Evolutionary conservation across 1,140 invertebrate species (phyloP).

Genomic region (Bombus vancouverensis): DNA sequence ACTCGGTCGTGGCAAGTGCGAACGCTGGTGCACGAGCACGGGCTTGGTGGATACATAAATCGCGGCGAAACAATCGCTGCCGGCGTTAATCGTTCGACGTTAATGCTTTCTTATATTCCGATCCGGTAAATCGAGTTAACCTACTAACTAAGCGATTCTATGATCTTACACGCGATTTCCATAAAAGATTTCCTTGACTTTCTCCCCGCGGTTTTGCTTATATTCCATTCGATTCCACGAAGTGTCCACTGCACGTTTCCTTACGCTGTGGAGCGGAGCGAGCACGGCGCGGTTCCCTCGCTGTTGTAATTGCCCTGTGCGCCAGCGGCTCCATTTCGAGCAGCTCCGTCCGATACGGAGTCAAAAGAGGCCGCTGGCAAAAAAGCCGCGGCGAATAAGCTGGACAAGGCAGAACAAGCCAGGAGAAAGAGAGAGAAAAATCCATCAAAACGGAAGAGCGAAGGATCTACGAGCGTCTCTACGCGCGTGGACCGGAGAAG

Average conservation of each 20-base stretch:
- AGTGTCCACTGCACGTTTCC: slow-evolving; percentile 5
- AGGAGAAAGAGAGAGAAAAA: slow-evolving; percentile 1
- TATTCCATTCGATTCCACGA: neutral
- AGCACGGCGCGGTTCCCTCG: neutral
- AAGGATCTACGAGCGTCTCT: slow-evolving; percentile 49
- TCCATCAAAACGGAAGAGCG: slow-evolving; percentile 5
- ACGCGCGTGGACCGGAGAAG: slow-evolving; percentile 18
- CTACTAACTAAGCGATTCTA: neutral
- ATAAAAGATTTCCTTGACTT: neutral
- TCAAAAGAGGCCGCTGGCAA: slow-evolving; percentile 26
- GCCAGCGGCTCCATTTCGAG: slow-evolving; percentile 24
- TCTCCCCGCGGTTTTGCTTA: neutral
- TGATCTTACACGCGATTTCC: neutral
- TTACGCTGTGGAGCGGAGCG: neutral
- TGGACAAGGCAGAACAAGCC: neutral
- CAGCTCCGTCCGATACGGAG: slow-evolving; percentile 6
- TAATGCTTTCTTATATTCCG: neutral
- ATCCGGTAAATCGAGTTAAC: neutral
- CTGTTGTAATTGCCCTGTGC: slow-evolving; percentile 26
- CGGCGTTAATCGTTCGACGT: neutral
- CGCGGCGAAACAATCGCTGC: neutral
- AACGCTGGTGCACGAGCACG: slow-evolving; percentile 1
- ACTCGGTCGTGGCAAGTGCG: slow-evolving; percentile 53
- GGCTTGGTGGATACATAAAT: neutral
- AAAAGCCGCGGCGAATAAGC: slow-evolving; percentile 24